A percentile compares a stretch with the other conserved stretches of the same genome.
These are phyloP conservation scores for Pheosia tremula DNA, from an alignment of 2,888 invertebrate species.

Conservation along the genomic window DNA sequence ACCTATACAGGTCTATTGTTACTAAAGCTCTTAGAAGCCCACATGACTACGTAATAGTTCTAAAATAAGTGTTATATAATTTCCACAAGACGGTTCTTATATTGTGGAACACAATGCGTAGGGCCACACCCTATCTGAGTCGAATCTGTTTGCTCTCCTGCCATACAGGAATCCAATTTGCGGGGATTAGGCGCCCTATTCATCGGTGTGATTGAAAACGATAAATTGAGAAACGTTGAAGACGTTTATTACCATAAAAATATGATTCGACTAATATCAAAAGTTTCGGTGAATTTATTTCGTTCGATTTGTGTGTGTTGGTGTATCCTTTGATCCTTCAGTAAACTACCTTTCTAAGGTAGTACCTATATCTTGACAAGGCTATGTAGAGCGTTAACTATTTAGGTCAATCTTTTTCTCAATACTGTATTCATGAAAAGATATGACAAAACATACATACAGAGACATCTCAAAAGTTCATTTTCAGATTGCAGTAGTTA, in stretches of 20 bases:
- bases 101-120: slow-evolving; percentile 29
- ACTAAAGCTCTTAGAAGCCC: not conserved
- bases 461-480: no score
- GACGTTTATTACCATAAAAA: slow-evolving; percentile 3
- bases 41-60: not conserved
- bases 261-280: not conserved
- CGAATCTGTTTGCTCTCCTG: slow-evolving; percentile 52
- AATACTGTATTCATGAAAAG: no score
- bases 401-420: no score
- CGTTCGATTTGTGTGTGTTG: not conserved
- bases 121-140: slow-evolving; percentile 35
- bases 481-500: no score
- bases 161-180: slow-evolving; percentile 63
- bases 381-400: no score
- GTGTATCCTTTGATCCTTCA: no score
- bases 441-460: no score
- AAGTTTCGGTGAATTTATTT: slow-evolving; percentile 4
- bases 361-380: no score
- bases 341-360: no score
- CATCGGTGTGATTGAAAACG: slow-evolving; percentile 57
- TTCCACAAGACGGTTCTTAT: not conserved
- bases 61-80: not conserved
- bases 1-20: not conserved
- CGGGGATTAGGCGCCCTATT: slow-evolving; percentile 52
- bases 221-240: slow-evolving; percentile 26